A percentile compares a stretch with the other conserved stretches of the same genome.
phyloP scores from a whole-genome alignment of 2,888 invertebrate species.

The Parnassius glacialis region DNA sequence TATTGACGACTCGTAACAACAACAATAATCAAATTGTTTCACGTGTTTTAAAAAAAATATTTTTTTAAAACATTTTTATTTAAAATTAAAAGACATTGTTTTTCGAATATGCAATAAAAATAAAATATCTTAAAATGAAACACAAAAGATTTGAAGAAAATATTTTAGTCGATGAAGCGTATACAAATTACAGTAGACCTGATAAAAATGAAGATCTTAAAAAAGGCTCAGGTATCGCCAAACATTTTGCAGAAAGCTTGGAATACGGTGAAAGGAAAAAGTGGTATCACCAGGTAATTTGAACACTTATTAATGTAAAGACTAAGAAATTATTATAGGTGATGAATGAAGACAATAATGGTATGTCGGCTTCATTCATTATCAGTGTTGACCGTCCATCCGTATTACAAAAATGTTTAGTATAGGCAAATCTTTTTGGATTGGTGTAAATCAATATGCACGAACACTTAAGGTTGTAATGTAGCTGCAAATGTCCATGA shows the following conservation, averaged over 20 bases:
- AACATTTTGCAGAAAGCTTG: conserved; percentile 71
- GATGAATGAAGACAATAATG: no score
- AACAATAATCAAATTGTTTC: conserved; percentile 6
- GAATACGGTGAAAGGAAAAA: conserved; percentile 80
- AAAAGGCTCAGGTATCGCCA: conserved; percentile 69
- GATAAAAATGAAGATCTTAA: conserved; percentile 73
- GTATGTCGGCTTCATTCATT: no score
- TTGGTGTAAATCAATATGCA: no score
- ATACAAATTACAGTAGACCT: conserved; percentile 64
- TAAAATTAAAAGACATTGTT: conserved; percentile 12
- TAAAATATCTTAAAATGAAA: conserved; percentile 52
- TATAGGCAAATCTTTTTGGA: no score
- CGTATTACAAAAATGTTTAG: no score
- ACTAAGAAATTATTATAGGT: no score
- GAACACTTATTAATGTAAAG: background rate
- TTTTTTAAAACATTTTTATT: no score
- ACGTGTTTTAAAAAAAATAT: conserved; percentile 23
- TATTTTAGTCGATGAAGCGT: conserved; percentile 72
- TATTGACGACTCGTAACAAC: no score
- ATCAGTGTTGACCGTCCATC: no score
- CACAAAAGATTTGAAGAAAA: conserved; percentile 77
- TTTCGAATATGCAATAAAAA: conserved; percentile 9
- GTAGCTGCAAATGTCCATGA: no score
- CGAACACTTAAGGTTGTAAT: no score
- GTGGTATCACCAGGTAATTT: conserved; percentile 83